Conservation (phyloP, 1,140 invertebrate species). For the Batillaria attramentaria region DNA sequence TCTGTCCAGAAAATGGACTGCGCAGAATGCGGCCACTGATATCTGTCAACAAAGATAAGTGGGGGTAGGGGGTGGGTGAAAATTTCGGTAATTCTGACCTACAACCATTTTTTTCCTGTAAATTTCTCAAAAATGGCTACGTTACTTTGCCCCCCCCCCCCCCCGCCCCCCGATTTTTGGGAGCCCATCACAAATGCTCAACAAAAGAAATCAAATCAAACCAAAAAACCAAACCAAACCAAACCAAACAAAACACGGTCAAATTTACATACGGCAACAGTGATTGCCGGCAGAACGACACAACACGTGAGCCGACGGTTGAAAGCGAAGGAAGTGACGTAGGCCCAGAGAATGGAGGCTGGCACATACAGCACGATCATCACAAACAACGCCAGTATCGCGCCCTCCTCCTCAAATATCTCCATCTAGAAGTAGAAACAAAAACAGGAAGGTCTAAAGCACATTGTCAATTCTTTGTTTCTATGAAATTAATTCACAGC, state of each 20-base stretch:
- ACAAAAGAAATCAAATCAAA: not conserved
- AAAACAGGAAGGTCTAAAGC: too few relatives aligned
- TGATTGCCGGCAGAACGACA: not conserved
- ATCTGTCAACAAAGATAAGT: not conserved
- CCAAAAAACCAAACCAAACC: not conserved
- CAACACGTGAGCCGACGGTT: not conserved
- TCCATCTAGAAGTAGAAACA: not conserved
- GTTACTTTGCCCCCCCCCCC: too few relatives aligned
- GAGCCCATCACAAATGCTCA: not conserved
- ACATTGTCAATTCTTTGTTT: too few relatives aligned
- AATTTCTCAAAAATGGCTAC: too few relatives aligned
- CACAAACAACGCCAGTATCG: not conserved
- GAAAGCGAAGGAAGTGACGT: constrained; percentile 17
- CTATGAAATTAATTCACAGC: too few relatives aligned
- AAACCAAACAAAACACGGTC: too few relatives aligned
- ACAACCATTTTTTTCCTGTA: too few relatives aligned
- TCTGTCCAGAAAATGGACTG: constrained; percentile 21
- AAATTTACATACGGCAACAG: too few relatives aligned
- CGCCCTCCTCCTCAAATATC: constrained; percentile 24
- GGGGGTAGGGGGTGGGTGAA: too few relatives aligned
- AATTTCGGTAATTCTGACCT: too few relatives aligned
- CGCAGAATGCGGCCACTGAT: not conserved
- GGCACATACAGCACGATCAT: constrained; percentile 8
- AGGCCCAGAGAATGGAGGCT: constrained; percentile 9
- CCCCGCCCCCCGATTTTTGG: too few relatives aligned